Base-by-base conservation (phyloP, 2,113 vertebrate genomes). In the Erythrocebus patas region DNA sequence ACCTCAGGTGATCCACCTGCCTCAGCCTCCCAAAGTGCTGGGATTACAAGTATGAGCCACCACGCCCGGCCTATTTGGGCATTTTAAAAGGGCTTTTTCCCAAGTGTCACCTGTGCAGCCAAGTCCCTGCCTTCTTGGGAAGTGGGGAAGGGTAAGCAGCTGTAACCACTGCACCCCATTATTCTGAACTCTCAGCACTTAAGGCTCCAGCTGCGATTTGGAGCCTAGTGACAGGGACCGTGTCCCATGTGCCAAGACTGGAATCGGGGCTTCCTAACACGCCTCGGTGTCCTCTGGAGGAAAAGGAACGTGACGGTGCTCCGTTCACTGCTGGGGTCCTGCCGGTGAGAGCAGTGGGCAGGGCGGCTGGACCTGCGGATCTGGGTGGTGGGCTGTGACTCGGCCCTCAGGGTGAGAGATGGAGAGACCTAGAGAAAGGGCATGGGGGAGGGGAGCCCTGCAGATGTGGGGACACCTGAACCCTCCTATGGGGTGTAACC, bases 401-500 rank as follows among this genome's bases (percentile, higher is more conserved):
- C 0, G 0, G 30, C 12, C 7, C 50, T 30, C 48, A 0, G 18
- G 61, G 52, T 16, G 22, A 80, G 52, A 85, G 86, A 30, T 10
- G 27, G 73, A 75, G 52, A 52, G 32, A 13, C 0, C 0, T 55
- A 82, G 82, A 88, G 35, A n/a, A n/a, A 48, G 8, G 68, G 30
- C 38, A 22, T 25, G 30, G 66, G 8, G 66, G 75, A 30, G 23
- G 45, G 73, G 30, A 50, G 4, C 35, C 50, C 64, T 55, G 40
- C 18, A 6, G 38, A 27, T 3, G 0, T 45, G 76, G 93, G 88
- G 70, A 95, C 13, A 11, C 27, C 14, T 0, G 2, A 66, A 80
- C 80, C 96, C 66, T 95, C 93, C 82, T 1, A 25, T 30, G 76
- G 80, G 87, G 95, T 92, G 96, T 97, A 97, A 97, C 81, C 7